These are phyloP conservation scores for Apeira syringaria DNA, from an alignment of 2,888 invertebrate genomes.

Conservation along the genomic window DNA sequence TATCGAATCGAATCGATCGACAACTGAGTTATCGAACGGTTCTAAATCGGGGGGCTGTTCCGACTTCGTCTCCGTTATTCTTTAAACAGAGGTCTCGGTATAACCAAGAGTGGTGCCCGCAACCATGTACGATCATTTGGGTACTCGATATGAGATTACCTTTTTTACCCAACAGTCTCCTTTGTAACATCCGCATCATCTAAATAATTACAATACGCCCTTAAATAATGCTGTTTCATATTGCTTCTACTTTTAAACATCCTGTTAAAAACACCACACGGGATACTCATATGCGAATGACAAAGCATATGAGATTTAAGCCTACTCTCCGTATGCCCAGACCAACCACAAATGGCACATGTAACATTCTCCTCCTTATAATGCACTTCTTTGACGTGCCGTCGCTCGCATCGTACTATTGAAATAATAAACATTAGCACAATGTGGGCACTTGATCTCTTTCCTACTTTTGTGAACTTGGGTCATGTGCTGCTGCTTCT, in stretches of 20 bases:
- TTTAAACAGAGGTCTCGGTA: too few species aligned
- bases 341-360: conserved; percentile 46
- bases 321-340: conserved; percentile 34
- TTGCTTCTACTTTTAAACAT: conserved; percentile 26
- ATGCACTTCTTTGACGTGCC: conserved; percentile 42
- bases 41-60: too few species aligned
- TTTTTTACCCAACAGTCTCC: too few species aligned
- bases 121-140: too few species aligned
- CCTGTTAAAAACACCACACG: conserved; percentile 5
- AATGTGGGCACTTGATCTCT: conserved; percentile 17
- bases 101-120: too few species aligned
- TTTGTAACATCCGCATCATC: not conserved
- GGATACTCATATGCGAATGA: conserved; percentile 19
- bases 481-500: conserved; percentile 48
- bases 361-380: conserved; percentile 43
- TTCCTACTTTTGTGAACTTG: conserved; percentile 42
- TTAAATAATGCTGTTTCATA: conserved; percentile 20
- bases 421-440: conserved; percentile 15
- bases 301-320: conserved; percentile 42
- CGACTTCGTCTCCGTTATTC: too few species aligned
- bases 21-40: too few species aligned
- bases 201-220: not conserved
- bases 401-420: conserved; percentile 10
- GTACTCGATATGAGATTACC: too few species aligned
- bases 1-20: too few species aligned